A percentile compares a stretch with the other conserved stretches of the same genome.
Evolutionary conservation across 2,888 invertebrate species (phyloP).

Genomic region (Ectemnius lituratus): DNA sequence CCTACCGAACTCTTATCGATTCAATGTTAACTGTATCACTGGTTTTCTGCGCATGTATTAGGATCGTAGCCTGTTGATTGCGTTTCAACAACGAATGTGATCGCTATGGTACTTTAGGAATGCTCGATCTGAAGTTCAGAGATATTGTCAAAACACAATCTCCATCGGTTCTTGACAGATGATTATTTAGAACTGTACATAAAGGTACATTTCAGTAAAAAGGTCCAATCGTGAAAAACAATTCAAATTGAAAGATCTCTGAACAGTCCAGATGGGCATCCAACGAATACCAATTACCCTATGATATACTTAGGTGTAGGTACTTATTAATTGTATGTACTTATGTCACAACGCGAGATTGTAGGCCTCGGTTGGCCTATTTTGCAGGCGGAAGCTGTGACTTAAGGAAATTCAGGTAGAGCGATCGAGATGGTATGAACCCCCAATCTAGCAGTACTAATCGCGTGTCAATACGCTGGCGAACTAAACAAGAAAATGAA

Average conservation of each 20-base stretch:
- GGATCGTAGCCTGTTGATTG: background rate
- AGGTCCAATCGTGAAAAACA: background rate
- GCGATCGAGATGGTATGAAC: slow-evolving; percentile 2
- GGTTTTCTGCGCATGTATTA: no score
- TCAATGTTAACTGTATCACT: no score
- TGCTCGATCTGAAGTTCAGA: slow-evolving; percentile 16
- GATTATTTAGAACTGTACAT: background rate
- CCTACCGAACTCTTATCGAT: background rate
- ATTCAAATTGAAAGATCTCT: background rate
- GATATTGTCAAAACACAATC: background rate
- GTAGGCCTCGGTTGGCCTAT: background rate
- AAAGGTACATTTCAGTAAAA: background rate
- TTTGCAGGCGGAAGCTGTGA: slow-evolving; percentile 6
- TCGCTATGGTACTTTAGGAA: slow-evolving; percentile 25
- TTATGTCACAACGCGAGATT: slow-evolving; percentile 33
- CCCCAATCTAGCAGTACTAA: background rate
- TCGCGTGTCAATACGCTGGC: background rate
- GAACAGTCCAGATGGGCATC: slow-evolving; percentile 28
- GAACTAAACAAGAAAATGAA: no score
- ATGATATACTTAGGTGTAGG: slow-evolving; percentile 43
- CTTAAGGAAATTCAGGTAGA: slow-evolving; percentile 5
- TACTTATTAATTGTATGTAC: slow-evolving; percentile 55
- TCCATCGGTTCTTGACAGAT: no score
- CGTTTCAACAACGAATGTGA: slow-evolving; percentile 25
- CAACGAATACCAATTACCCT: slow-evolving; percentile 29